Conservation (phyloP, 2,113 vertebrate species). For the Hippopotamus amphibius region DNA sequence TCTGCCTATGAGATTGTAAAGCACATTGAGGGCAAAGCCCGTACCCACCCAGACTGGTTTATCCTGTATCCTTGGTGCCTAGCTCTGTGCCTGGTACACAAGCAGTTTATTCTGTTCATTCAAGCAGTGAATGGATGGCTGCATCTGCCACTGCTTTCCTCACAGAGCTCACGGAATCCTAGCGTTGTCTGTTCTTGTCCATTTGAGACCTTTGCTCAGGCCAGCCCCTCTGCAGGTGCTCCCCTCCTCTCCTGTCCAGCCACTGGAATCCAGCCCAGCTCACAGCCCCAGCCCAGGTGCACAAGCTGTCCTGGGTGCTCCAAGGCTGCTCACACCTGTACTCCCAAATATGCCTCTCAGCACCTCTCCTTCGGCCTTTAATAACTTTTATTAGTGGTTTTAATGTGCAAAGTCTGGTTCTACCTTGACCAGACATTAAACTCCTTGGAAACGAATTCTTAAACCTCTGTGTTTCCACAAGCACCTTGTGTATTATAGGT, state of each 20-base stretch:
- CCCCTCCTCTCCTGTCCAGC: too few relatives aligned
- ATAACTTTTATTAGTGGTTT: background rate
- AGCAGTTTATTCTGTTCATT: background rate
- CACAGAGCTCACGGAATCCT: fast-evolving
- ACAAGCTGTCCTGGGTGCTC: background rate
- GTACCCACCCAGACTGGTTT: fast-evolving
- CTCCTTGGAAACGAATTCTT: background rate
- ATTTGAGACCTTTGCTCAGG: background rate
- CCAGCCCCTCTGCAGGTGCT: background rate
- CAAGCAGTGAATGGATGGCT: background rate
- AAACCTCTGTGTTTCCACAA: background rate
- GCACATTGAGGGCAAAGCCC: background rate
- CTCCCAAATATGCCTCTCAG: background rate
- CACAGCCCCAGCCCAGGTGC: background rate
- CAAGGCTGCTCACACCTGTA: fast-evolving
- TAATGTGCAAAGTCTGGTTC: background rate
- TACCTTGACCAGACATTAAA: background rate
- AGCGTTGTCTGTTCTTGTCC: background rate
- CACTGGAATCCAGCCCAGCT: background rate
- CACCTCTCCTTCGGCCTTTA: background rate
- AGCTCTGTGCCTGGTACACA: background rate
- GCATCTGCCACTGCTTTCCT: fast-evolving
- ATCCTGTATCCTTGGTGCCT: background rate
- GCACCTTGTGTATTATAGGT: background rate
- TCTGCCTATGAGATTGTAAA: fast-evolving